phyloP scores from a whole-genome alignment of 35 echinoderm and acorn worm species.

The Strongylocentrotus purpuratus region DNA sequence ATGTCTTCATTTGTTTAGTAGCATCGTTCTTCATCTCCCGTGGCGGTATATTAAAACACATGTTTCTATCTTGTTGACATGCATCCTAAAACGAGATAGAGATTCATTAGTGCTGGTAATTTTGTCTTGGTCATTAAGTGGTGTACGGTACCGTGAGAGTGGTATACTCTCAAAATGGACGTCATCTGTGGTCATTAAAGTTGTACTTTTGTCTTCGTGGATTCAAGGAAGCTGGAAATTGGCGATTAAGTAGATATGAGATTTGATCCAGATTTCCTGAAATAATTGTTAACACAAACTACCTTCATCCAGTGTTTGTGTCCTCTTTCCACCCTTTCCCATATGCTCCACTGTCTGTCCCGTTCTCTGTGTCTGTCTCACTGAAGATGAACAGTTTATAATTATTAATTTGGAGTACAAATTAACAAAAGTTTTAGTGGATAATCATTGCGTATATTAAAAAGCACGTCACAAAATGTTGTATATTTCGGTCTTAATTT shows the following conservation, averaged over 20 bases:
- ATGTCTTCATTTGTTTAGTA: slow-evolving; percentile 31
- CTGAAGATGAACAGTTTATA: no score
- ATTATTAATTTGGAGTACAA: no score
- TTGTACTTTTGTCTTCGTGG: neutral
- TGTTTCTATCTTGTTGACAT: neutral
- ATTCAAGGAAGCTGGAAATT: neutral
- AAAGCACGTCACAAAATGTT: no score
- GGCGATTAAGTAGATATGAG: neutral
- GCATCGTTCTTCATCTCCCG: neutral
- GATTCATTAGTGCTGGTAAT: neutral
- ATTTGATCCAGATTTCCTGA: neutral
- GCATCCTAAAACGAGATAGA: neutral
- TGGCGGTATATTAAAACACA: slow-evolving; percentile 13
- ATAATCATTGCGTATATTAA: no score
- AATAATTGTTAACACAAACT: neutral
- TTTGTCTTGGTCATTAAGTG: slow-evolving; percentile 10
- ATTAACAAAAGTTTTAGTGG: no score
- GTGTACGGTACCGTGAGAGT: neutral
- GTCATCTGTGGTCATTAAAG: neutral
- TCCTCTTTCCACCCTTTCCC: no score
- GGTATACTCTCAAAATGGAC: neutral
- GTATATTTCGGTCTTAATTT: no score
- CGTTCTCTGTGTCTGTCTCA: no score
- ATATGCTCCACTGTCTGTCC: no score
- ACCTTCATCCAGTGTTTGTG: no score